Evolutionary conservation across 2,888 invertebrate genomes (phyloP), one percentile per base, ranked within the genome.

Genomic region (Heliconius charithonia): DNA sequence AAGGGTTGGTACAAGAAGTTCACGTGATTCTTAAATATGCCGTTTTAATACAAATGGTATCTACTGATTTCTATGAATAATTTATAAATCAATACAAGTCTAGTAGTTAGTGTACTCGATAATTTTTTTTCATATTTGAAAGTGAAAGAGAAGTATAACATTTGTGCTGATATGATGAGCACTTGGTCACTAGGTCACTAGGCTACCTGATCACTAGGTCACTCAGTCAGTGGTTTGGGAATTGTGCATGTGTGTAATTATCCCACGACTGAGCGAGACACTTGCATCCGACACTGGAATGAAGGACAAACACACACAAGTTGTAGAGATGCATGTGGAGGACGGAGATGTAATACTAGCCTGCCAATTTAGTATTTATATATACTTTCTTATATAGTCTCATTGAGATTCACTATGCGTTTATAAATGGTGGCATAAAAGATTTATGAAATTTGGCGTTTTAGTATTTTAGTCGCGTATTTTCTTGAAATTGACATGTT

Each of bases 261-360:
- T 65, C 29, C 67, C 71, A 69, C 59, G 32, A 51, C 63, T 63
- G 76, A 80, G 72, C 80, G 73, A 80, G 75, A 83, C 83, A 81
- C 79, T 74, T 66, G 77, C 71, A 76, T 73, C 76, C 67, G 74
- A 74, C 70, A 80, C 76, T 45, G 66, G 73, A 78, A 78, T 74
- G 73, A 59, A 37, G 4, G 27, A 73, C 22, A 67, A 72, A 72
- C 56, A 72, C 72, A n/a, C n/a, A 72, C 13, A n/a, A 51, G 13
- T n/a, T 59, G n/a, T 59, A 72, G 13, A 56, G 56, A 56, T 51
- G 22, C n/a, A 32, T 29, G 56, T n/a, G 32, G 72, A 32, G 72
- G 72, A n/a, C 71, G 29, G 56, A 29, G 71, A 56, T 51, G 71
- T 12, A 7, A 56, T 12, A 27, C 22, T 27, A 12, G 1, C 19